Base-by-base conservation (phyloP, 2,888 invertebrate genomes). In the Drosophila lutescens region DNA sequence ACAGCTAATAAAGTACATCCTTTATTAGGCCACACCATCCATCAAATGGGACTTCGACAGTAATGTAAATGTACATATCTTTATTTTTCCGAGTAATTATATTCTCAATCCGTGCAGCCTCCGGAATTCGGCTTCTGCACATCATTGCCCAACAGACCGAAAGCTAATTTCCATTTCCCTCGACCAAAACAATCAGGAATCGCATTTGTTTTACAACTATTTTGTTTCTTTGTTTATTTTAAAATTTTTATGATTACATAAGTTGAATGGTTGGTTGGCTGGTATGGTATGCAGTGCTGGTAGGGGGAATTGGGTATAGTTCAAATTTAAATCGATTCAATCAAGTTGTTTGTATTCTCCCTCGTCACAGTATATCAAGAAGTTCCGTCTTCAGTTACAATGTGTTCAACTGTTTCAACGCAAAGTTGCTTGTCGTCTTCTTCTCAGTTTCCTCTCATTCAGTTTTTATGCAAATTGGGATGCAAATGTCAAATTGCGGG, bases 191-290 rank as follows among this genome's bases (percentile, higher is more conserved):
- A 1, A 23, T 32, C 40, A 54, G 26, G 1, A 9, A 23, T 13
- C 7, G 5, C 1, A 15, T 47, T 59, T 66, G 55, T 77, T 83
- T 67, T 86, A 82, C 71, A 80, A 70, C 26, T 86, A 86, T 67
- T 68, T 77, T 72, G 62, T 63, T 49, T 49, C 44, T 47, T 54
- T 70, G 30, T 79, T 83, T 82, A 77, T 80, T 82, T 83, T 80
- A 69, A 78, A 86, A 83, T 70, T 56, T 79, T 56, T 54, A 75
- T 76, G 67, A 77, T 76, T 86, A 79, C 76, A 83, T 78, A 78
- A 56, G 40, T 86, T 86, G 63, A 86, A 80, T 72, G 55, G 49
- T 58, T 63, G 65, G 34, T 30, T 57, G 61, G 50, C n/a, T 30
- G 43, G 36, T 54, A n/a, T 47, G 40, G 59, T 46, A 15, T 65